Evolutionary conservation across 2,113 vertebrate species (phyloP).

Genomic region (Eudyptes chrysolophus): DNA sequence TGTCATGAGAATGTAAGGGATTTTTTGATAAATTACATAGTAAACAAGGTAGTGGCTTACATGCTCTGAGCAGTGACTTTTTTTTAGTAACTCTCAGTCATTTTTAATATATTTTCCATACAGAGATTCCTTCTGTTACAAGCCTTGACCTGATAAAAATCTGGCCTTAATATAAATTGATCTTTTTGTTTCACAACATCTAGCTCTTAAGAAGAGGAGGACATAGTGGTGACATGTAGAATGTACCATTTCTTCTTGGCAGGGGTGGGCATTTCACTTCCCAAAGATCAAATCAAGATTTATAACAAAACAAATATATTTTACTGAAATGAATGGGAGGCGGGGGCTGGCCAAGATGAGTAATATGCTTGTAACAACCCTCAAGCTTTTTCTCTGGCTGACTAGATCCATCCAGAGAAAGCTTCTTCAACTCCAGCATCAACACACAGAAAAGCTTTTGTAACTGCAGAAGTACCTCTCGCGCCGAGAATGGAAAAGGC

Average conservation of each 20-base stretch:
- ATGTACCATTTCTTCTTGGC: neutral
- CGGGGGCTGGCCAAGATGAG: neutral
- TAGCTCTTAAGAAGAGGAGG: neutral
- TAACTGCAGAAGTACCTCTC: neutral
- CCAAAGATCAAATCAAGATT: neutral
- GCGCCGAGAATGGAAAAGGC: neutral
- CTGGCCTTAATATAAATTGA: neutral
- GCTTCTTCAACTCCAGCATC: neutral
- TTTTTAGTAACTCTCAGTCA: neutral
- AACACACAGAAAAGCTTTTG: neutral
- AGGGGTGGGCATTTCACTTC: neutral
- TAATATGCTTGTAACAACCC: neutral
- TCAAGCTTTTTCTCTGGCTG: neutral
- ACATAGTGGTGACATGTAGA: neutral
- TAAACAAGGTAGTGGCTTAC: neutral
- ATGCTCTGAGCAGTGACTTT: neutral
- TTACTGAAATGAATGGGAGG: constrained; percentile 2
- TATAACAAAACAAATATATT: neutral
- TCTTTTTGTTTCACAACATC: neutral
- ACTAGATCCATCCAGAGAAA: neutral
- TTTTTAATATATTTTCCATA: neutral
- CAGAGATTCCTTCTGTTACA: neutral
- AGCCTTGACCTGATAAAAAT: neutral
- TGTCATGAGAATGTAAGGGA: neutral
- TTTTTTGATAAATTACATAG: neutral